Evolutionary conservation across 1,140 invertebrate species (phyloP), one percentile per base, ranked within the genome.

Genomic region (Brevipalpus yothersi): DNA sequence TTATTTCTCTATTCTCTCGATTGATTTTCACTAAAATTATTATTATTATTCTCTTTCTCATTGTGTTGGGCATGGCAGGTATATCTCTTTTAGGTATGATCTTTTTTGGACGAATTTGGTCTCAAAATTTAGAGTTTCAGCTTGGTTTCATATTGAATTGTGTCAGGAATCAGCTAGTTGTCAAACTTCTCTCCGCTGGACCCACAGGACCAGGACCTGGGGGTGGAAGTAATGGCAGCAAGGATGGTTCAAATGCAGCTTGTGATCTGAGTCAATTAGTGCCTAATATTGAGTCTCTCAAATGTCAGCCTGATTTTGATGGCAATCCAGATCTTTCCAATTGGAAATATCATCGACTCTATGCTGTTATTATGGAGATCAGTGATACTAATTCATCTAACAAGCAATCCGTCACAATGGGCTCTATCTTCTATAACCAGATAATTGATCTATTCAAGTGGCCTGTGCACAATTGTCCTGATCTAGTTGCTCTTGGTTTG

Each of bases 401-500:
- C 17, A 40, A 21, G 15, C 41, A 47, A 39, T 41, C 54, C 4
- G 23, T 53, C 31, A 21, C 17, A 8, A 53, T 21, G 19, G n/a
- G 53, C 55, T 21, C 40, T 15, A 56, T 42, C 7, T 51, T 51
- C 43, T 55, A 45, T 83, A 82, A 66, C 72, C 73, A 53, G 78
- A 82, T 68, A 83, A 91, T 86, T 65, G 91, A 96, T 63, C 70
- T 94, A 13, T 88, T 96, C 65, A 92, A 92, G 69, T 83, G 84
- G 71, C 90, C 91, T 0, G 74, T 91, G 11, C 82, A 87, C 68
- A 82, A 90, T 69, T 95, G 90, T 72, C 90, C 91, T 0, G 92
- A 97, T 71, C 80, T 96, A 19, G 74, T 96, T 12, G 78, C 92
- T 9, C 71, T 96, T 39, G 85, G 83, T 1, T 70, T 95, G 60